Percentiles rank a stretch among this genome's conserved stretches.
Conservation (phyloP, 2,888 invertebrate genomes). For the Agrotis exclamationis region DNA sequence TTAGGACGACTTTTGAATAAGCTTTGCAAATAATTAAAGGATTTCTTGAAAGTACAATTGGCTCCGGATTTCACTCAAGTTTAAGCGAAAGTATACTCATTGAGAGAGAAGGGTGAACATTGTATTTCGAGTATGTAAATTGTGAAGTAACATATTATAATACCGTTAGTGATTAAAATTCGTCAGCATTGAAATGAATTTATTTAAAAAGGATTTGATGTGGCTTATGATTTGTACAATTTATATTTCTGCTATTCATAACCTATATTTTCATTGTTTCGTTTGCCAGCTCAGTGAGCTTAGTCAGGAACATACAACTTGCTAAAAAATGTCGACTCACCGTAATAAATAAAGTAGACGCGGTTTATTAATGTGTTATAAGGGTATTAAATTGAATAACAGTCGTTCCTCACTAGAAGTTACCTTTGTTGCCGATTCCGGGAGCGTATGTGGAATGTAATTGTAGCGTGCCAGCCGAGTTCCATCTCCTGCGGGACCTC, state of each 20-base stretch:
- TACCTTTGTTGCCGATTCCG: constrained; percentile 80
- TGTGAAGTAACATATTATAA: constrained; percentile 17
- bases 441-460: constrained; percentile 82
- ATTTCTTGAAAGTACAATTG: constrained; percentile 49
- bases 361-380: constrained; percentile 62
- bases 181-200: constrained; percentile 33
- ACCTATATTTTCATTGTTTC: constrained; percentile 27
- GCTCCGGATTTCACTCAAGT: constrained; percentile 33
- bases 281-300: constrained; percentile 31
- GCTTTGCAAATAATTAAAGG: constrained; percentile 59
- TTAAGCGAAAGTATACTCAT: constrained; percentile 34
- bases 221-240: constrained; percentile 44
- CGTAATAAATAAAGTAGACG: constrained; percentile 49
- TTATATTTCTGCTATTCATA: constrained; percentile 42
- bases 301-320: constrained; percentile 36
- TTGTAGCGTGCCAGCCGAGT: constrained; percentile 81
- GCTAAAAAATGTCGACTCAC: constrained; percentile 47
- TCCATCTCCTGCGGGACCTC: constrained; percentile 77
- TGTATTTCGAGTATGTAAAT: constrained; percentile 14
- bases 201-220: constrained; percentile 34
- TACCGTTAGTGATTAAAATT: constrained; percentile 34
- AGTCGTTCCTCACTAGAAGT: constrained; percentile 71
- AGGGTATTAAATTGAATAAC: constrained; percentile 77
- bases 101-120: constrained; percentile 23
- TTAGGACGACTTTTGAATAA: constrained; percentile 55